Base-by-base conservation (phyloP, 2,797 vertebrate species). In the Dromococcyx pavoninus region DNA sequence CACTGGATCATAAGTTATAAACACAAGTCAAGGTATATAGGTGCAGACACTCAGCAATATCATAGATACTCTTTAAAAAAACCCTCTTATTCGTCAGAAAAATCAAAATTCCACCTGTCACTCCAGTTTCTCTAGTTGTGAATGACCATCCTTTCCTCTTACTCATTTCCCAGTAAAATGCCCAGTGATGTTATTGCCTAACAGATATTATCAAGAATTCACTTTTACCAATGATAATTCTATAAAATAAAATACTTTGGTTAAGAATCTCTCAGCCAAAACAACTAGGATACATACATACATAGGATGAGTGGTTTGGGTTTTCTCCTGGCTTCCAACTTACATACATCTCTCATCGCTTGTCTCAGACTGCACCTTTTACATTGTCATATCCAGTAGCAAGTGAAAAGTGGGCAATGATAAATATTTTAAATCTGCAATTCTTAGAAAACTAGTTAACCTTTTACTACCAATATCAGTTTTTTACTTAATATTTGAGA, bases 11-110 rank as follows among this genome's bases (percentile, higher is more conserved):
- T 30, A 86, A 69, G 6, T 28, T 66, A 75, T 5, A 58, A 74
- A 50, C 0, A 0, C 14, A 60, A 57, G 4, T 35, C 27, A 75
- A 32, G 5, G 18, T 10, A 71, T 11, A 44, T 0, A 79, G 10
- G 2, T 69, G 33, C 32, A 91, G 17, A 57, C 22, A 35, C 16
- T 65, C 12, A 28, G 5, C 15, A 67, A 53, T 33, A 86, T 13
- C 57, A 79, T 0, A 37, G 13, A 41, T 21, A 28, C 37, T 41
- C 4, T 77, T 81, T 23, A 3, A 50, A 25, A 62, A 56, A 43
- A 27, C 2, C 2, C 32, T 35, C 21, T 46, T 41, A 61, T 64
- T 60, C 22, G 72, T 86, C 48, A 79, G 25, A 85, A 65, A 61
- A 72, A 67, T 33, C 0, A 60, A 81, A 70, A 85, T 51, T 58